Base-by-base conservation (phyloP, 2,113 vertebrate genomes). In the Hippocampus guttulatus region DNA sequence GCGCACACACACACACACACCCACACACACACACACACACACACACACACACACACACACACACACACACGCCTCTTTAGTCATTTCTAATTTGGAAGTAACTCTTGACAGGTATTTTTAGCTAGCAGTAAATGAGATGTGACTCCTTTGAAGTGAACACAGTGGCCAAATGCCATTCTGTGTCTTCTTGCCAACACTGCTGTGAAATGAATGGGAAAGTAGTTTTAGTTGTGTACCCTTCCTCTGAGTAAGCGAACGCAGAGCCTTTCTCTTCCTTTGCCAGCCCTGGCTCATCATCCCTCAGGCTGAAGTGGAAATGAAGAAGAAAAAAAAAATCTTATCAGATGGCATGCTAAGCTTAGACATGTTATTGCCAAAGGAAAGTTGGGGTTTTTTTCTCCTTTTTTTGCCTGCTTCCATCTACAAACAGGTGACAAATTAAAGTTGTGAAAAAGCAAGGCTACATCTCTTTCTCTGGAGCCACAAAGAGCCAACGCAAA, bases 211-310 rank as follows among this genome's bases (percentile, higher is more conserved):
- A 80, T 71, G 74, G 79, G 74, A 64, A 81, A 77, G 76, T 78
- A 74, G 40, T 47, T 47, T 73, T 68, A 58, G 49, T 75, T 87
- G 82, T 21, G 2, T 87, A 88, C 86, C 80, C 54, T n/a, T 71
- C 57, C 60, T 79, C 67, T 63, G 67, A 15, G 57, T 5, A 38
- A 58, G 14, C 60, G 33, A 74, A 67, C 47, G 1, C 75, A 27
- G 73, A 61, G 61, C 62, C 21, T 71, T n/a, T 75, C 41, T 83
- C 52, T 75, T 78, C 21, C 51, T 79, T 25, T 45, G 61, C 76
- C 75, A 71, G 71, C 7, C 7, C 63, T 67, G 74, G 71, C 77
- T 89, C 78, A n/a, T 76, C 71, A 57, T 79, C 67, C 60, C 70
- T 69, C 60, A 67, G 41, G 62, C 78, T 90, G 76, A 15, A 54